phyloP scores from a whole-genome alignment of 2,113 vertebrate species.

The Colossoma macropomum region DNA sequence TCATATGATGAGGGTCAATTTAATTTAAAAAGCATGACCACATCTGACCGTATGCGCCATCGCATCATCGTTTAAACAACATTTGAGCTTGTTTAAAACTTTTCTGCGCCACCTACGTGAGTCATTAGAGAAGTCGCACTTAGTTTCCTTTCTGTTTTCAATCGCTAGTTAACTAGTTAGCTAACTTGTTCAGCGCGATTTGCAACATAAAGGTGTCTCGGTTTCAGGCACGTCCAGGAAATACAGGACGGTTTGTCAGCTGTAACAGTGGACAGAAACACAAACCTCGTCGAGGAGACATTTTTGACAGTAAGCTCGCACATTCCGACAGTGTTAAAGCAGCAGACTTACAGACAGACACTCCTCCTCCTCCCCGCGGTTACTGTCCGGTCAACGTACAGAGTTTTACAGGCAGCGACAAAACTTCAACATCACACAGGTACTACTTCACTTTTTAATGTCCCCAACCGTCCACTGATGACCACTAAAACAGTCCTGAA shows the following conservation, averaged over 20 bases:
- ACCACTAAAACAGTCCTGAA: not conserved
- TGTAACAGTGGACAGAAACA: not conserved
- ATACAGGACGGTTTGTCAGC: not conserved
- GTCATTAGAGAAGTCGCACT: too few relatives aligned
- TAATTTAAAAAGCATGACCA: constrained; percentile 67
- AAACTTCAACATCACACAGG: not conserved
- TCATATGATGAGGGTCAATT: constrained; percentile 62
- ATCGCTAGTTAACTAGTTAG: too few relatives aligned
- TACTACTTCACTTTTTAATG: not conserved
- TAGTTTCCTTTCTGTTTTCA: too few relatives aligned
- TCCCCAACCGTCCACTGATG: too few relatives aligned
- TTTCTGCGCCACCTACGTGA: too few relatives aligned
- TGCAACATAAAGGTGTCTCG: too few relatives aligned
- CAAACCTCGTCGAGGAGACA: not conserved
- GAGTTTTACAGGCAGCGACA: not conserved
- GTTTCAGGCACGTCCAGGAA: not conserved
- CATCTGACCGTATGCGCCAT: constrained; percentile 30
- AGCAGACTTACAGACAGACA: not conserved
- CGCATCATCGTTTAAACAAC: too few relatives aligned
- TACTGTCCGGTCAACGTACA: not conserved
- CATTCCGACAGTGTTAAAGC: constrained; percentile 26
- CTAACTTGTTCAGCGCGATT: too few relatives aligned
- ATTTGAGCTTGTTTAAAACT: too few relatives aligned
- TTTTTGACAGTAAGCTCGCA: not conserved
- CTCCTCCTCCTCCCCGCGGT: not conserved